These are phyloP conservation scores for Danaus chrysippus DNA, from an alignment of 2,888 invertebrate genomes.

Conservation along the genomic window DNA sequence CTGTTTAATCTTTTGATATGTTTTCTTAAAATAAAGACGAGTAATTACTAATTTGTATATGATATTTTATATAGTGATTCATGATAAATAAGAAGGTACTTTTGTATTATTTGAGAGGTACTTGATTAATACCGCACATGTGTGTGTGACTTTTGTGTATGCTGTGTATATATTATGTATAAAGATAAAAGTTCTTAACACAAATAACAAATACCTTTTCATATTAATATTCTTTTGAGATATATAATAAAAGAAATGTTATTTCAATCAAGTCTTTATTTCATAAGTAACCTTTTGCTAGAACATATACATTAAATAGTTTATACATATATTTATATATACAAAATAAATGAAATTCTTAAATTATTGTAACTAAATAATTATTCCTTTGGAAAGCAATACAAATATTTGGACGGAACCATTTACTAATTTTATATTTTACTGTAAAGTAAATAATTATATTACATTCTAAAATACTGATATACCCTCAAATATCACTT, in stretches of 20 bases:
- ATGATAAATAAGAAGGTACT: too few species aligned
- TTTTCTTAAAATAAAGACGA: too few species aligned
- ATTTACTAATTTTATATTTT: slow-evolving; percentile 32
- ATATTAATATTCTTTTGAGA: background rate
- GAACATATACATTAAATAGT: slow-evolving; percentile 4
- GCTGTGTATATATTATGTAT: too few species aligned
- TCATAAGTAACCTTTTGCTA: background rate
- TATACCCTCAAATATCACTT: slow-evolving; percentile 28
- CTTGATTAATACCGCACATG: too few species aligned
- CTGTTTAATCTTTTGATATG: too few species aligned
- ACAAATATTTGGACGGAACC: slow-evolving; percentile 68
- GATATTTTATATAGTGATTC: too few species aligned
- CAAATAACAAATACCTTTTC: background rate
- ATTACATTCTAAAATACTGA: slow-evolving; percentile 43
- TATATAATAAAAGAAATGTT: background rate
- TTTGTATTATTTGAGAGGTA: too few species aligned
- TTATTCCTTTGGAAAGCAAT: slow-evolving; percentile 75
- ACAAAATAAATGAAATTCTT: slow-evolving; percentile 23
- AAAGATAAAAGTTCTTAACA: too few species aligned
- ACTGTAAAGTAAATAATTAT: slow-evolving; percentile 32
- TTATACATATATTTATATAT: slow-evolving; percentile 20
- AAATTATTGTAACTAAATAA: slow-evolving; percentile 34
- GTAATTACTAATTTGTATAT: too few species aligned
- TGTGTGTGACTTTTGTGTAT: too few species aligned
- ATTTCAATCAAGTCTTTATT: slow-evolving; percentile 2